Evolutionary conservation across 2,797 vertebrate species (phyloP).

Genomic region (Lepus townsendii): DNA sequence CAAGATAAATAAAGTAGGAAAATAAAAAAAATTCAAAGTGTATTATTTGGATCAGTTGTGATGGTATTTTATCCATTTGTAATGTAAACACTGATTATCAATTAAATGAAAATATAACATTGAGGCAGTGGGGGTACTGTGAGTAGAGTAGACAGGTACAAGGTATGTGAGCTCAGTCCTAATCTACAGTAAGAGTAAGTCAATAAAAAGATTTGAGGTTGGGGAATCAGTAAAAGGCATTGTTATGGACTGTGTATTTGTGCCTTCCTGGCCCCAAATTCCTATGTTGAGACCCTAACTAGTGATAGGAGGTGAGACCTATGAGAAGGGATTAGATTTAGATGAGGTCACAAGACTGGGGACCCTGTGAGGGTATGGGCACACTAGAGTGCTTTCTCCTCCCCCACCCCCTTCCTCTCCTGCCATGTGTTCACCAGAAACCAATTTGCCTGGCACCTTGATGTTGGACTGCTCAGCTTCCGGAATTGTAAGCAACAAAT

Average conservation of each 20-base stretch:
- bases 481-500: background rate
- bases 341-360: background rate
- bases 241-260: background rate
- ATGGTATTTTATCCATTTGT: background rate
- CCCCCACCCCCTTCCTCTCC: background rate
- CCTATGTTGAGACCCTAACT: background rate
- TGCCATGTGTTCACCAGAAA: background rate
- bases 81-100: background rate
- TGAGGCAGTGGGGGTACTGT: background rate
- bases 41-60: background rate
- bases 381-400: background rate
- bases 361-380: background rate
- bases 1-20: background rate
- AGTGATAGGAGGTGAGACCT: background rate
- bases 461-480: background rate
- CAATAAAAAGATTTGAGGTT: background rate
- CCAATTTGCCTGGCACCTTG: background rate
- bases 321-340: background rate
- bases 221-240: background rate
- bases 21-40: background rate
- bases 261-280: background rate
- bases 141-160: background rate
- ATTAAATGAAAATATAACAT: background rate
- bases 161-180: background rate
- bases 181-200: background rate